A percentile compares a stretch with the other conserved stretches of the same genome.
phyloP scores from a whole-genome alignment of 2,113 vertebrate genomes.

The Mobula hypostoma region DNA sequence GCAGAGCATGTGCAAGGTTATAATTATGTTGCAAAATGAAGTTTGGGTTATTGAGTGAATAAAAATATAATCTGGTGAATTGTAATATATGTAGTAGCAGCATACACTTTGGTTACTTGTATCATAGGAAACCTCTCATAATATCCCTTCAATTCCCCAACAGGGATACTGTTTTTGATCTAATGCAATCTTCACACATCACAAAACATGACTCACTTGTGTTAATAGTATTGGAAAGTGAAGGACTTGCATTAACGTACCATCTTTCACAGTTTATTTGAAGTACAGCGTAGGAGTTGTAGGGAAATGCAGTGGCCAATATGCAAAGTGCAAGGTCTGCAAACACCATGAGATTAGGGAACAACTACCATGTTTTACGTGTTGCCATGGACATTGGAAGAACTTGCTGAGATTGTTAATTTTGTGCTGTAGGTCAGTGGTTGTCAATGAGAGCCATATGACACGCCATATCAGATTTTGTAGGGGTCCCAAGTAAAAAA shows the following conservation, averaged over 20 bases:
- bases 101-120: neutral
- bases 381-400: neutral
- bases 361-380: neutral
- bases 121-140: neutral
- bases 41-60: neutral
- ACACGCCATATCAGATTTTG: no score
- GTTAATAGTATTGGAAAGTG: neutral
- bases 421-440: neutral
- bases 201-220: neutral
- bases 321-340: neutral
- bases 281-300: neutral
- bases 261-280: neutral
- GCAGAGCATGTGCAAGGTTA: no score
- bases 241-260: neutral
- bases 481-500: no score
- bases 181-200: neutral
- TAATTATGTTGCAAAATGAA: neutral
- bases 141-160: neutral
- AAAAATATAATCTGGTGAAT: neutral
- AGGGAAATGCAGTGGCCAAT: neutral
- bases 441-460: no score
- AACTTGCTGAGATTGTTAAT: neutral
- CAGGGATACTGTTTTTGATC: neutral
- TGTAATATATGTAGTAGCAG: no score
- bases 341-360: neutral